Evolutionary conservation across 2,888 invertebrate genomes (phyloP).

Genomic region (Pristionchus arcanus): DNA sequence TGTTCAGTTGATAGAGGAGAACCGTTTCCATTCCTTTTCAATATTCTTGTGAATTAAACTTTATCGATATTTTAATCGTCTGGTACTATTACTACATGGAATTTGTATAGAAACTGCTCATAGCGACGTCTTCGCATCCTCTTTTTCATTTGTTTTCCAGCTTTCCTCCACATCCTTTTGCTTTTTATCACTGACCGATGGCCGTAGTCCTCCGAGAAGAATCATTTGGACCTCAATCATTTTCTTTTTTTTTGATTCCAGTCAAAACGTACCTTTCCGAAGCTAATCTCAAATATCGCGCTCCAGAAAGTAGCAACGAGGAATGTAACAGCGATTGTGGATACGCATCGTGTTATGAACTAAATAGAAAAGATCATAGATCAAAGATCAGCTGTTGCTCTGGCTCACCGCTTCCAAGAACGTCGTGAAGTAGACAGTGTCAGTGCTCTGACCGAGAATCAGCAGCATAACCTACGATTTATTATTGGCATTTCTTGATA

Average conservation of each 20-base stretch:
- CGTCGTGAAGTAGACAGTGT: slow-evolving; percentile 26
- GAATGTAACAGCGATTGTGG: slow-evolving; percentile 8
- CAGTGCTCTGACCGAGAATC: slow-evolving; percentile 24
- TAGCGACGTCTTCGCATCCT: neutral
- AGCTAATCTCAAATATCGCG: slow-evolving; percentile 39
- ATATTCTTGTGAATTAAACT: neutral
- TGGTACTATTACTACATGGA: too few relatives aligned
- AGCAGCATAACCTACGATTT: slow-evolving; percentile 17
- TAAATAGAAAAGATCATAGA: neutral
- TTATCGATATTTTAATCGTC: neutral
- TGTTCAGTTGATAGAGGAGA: too few relatives aligned
- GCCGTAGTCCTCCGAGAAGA: slow-evolving; percentile 15
- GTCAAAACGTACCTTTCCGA: slow-evolving; percentile 40
- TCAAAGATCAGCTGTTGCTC: neutral
- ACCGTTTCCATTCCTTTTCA: too few relatives aligned
- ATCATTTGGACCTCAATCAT: slow-evolving; percentile 32
- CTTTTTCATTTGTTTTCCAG: neutral
- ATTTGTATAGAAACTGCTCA: neutral
- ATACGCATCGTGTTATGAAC: slow-evolving; percentile 34
- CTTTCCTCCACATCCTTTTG: neutral
- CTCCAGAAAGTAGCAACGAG: slow-evolving; percentile 39
- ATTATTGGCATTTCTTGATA: neutral
- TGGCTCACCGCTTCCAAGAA: slow-evolving; percentile 37
- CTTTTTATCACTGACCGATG: neutral
- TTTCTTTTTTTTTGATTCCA: neutral